phyloP scores from a whole-genome alignment of 2,113 vertebrate species.

The Parotia lawesii region DNA sequence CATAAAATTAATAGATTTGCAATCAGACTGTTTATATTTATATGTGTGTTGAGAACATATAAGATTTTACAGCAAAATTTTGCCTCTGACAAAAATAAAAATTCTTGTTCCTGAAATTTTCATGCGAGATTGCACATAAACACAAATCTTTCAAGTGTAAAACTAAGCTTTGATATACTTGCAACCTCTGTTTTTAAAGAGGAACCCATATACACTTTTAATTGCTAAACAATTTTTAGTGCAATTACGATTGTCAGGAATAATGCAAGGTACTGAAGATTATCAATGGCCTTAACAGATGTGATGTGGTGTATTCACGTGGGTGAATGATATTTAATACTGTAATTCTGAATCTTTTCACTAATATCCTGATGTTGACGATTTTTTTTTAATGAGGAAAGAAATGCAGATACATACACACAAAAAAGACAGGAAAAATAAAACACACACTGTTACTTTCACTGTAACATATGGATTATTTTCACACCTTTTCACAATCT shows the following conservation, averaged over 20 bases:
- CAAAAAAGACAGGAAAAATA: not conserved
- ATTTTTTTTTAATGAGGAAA: not conserved
- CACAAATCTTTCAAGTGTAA: not conserved
- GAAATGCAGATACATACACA: not conserved
- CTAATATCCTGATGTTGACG: not conserved
- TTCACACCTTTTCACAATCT: not conserved
- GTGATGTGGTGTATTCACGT: rapidly evolving
- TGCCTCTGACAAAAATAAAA: not conserved
- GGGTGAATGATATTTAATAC: not conserved
- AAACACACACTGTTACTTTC: not conserved
- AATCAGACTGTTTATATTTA: not conserved
- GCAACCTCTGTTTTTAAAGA: not conserved
- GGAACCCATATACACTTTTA: not conserved
- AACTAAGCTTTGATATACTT: not conserved
- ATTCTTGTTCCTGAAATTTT: not conserved
- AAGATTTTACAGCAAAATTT: not conserved
- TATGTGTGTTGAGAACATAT: not conserved
- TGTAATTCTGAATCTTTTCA: not conserved
- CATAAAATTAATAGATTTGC: not conserved
- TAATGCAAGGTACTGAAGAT: not conserved
- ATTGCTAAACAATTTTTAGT: not conserved
- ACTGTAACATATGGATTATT: not conserved
- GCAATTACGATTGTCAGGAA: not conserved
- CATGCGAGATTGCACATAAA: not conserved
- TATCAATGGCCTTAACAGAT: not conserved